Evolutionary conservation across 2,888 invertebrate species (phyloP), one percentile per base, ranked within the genome.

Genomic region (Cabera pusaria): DNA sequence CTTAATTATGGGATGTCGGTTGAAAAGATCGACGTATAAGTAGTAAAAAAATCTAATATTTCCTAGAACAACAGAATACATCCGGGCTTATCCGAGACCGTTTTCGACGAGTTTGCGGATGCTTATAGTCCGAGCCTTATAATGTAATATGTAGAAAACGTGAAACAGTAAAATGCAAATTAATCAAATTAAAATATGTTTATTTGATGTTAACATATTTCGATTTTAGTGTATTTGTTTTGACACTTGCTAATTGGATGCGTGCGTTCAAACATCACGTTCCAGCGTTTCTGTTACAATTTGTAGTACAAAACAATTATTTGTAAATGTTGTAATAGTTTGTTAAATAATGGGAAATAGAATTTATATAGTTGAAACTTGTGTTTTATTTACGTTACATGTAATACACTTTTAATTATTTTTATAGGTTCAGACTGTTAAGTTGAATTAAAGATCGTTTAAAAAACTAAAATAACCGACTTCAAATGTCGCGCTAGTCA

Each of bases 221-320:
- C 43, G 39, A 41, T 44, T 35, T 17, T 26, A 36, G 44, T 37
- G 18, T 37, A 39, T 52, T 49, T 45, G 41, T 49, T 49, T 29
- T 39, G 41, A 43, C 44, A 41, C 43, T 37, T 22, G 28, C 27
- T 52, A 46, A 46, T 52, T 40, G 37, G 44, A 35, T 36, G 33
- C 40, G 24, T 38, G 10, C 24, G 31, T 39, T 21, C 39, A 31
- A 47, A 48, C 35, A 45, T 38, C 19, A 23, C 25, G 36, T 9
- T 16, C 27, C 28, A 56, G 60, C 59, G 63, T 68, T 66, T 61
- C 43, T 57, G 54, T 57, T 51, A 56, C 52, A 57, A 58, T 60
- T 58, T 64, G 60, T 71, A 79, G 76, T 78, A 77, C 75, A 78
- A 75, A 78, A 59, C 53, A 55, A 61, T 59, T 71, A 59, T 61